phyloP scores from a whole-genome alignment of 2,888 invertebrate species.

The Pinctada fucata region DNA sequence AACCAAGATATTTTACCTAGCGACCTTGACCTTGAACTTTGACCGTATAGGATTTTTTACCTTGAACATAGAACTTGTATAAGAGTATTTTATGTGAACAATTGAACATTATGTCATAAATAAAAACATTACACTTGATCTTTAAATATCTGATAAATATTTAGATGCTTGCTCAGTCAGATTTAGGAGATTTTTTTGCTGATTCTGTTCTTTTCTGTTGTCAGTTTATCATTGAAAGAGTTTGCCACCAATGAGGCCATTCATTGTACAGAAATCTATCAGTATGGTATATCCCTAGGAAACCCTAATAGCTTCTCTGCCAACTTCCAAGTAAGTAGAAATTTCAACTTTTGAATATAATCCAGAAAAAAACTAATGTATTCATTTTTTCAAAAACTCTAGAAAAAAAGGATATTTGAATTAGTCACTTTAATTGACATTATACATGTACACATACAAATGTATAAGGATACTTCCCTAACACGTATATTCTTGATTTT shows the following conservation, averaged over 20 bases:
- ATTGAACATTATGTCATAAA: too few species aligned
- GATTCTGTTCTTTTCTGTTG: neutral
- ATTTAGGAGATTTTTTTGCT: neutral
- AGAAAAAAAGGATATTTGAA: neutral
- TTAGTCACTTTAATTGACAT: neutral
- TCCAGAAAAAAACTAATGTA: too few species aligned
- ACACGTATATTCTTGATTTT: too few species aligned
- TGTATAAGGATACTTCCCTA: too few species aligned
- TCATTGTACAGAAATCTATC: conserved; percentile 96
- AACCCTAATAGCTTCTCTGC: conserved; percentile 85
- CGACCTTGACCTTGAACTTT: too few species aligned
- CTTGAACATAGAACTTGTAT: neutral
- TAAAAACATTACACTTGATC: too few species aligned
- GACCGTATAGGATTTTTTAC: neutral
- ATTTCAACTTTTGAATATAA: too few species aligned
- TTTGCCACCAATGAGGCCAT: conserved; percentile 90
- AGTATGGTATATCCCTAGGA: conserved; percentile 91
- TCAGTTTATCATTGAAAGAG: conserved; percentile 64
- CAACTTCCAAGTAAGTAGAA: conserved; percentile 83
- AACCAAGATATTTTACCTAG: too few species aligned
- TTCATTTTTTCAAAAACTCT: neutral
- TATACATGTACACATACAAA: too few species aligned
- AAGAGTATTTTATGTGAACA: too few species aligned
- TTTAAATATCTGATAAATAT: too few species aligned
- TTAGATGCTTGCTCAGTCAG: neutral